Evolutionary conservation across 2,888 invertebrate species (phyloP), one percentile per base, ranked within the genome.

Genomic region (Diplazon laetatorius): DNA sequence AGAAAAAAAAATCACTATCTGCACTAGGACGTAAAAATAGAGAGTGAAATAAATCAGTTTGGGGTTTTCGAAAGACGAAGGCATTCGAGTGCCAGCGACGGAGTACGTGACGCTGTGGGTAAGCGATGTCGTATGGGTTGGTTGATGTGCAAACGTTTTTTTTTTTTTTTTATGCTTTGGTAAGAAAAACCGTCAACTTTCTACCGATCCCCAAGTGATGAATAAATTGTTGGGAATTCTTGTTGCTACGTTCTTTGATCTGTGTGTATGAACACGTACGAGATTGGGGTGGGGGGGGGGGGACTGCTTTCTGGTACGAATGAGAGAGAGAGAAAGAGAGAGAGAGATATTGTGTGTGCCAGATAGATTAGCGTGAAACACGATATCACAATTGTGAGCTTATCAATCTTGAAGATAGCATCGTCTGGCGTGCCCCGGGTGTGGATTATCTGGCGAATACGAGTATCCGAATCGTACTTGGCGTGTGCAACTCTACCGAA

Each of bases 21-120:
- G 72, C 80, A 75, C n/a, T n/a, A 63, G 69, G 63, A 68, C 50
- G 62, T 72, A 82, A 85, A 85, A 84, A 80, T 16, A n/a, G 14
- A 25, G 82, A 81, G 70, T 62, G 63, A 80, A 84, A 87, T 88
- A 87, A 87, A 87, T 88, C 84, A 87, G 83, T 74, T 57, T 57
- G 46, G 83, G 83, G 82, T 86, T 83, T 82, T n/a, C n/a, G n/a
- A n/a, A n/a, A n/a, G n/a, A n/a, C n/a, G 68, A 79, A 69, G 69
- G 59, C 80, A 68, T n/a, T n/a, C n/a, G 74, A 77, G 80, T 35
- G 30, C 44, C 18, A 72, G 16, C 20, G 18, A 30, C 37, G 55
- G 35, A 55, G 46, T 59, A 65, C 59, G 44, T 35, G 14, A 16
- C 30, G 10, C n/a, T 16, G 46, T n/a, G 9, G 9, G 30, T 42